These are phyloP conservation scores for Pardosa pseudoannulata DNA, from an alignment of 2,888 invertebrate species.

Conservation along the genomic window DNA sequence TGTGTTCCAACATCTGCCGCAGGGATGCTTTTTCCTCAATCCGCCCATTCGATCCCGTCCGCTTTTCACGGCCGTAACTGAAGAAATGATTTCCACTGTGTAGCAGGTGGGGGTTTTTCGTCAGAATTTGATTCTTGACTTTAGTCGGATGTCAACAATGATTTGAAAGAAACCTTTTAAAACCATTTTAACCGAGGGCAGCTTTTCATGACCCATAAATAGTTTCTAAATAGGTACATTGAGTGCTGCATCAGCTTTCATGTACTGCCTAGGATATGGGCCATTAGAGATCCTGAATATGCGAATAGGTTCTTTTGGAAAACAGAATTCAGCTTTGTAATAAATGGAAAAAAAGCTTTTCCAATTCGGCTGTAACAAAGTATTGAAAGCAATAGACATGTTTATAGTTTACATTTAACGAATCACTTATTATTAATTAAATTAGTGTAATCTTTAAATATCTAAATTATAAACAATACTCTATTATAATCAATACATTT, in stretches of 20 bases:
- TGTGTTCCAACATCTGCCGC: conserved; percentile 9
- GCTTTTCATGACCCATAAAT: background rate
- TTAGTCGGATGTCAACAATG: background rate
- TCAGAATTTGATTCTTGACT: conserved; percentile 2
- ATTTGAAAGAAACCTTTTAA: background rate
- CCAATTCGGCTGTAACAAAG: too few relatives aligned
- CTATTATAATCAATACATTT: too few relatives aligned
- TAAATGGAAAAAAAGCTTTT: too few relatives aligned
- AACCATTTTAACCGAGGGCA: background rate
- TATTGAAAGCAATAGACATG: too few relatives aligned
- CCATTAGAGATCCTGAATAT: background rate
- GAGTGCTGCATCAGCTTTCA: background rate
- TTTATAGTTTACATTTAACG: too few relatives aligned
- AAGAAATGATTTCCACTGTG: background rate
- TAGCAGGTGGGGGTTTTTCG: too few relatives aligned
- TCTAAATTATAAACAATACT: too few relatives aligned
- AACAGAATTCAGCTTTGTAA: too few relatives aligned
- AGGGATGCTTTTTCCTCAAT: background rate
- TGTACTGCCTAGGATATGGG: background rate
- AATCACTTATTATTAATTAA: too few relatives aligned
- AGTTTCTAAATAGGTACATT: background rate
- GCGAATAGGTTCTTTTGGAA: background rate
- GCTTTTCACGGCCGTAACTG: background rate
- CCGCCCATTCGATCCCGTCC: background rate
- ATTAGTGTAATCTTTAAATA: too few relatives aligned